A percentile compares a stretch with the other conserved stretches of the same genome.
Conservation (phyloP, 2,797 vertebrate genomes). For the Cirrhinus molitorella region DNA sequence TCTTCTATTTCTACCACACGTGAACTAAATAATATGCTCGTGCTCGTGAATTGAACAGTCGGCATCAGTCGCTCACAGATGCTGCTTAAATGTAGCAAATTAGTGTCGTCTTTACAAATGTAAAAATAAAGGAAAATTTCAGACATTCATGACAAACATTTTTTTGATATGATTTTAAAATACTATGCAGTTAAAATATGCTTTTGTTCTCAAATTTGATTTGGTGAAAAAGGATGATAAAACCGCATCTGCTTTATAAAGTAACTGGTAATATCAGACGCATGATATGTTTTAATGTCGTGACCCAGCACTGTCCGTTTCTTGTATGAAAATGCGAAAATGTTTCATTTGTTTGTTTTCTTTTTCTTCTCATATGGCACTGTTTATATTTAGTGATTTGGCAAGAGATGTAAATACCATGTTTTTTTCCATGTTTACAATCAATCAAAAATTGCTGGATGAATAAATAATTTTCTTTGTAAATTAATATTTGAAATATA, state of each 20-base stretch:
- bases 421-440: constrained; percentile 45
- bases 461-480: constrained; percentile 51
- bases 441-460: constrained; percentile 59
- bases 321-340: constrained; percentile 42
- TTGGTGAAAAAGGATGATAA: constrained; percentile 45
- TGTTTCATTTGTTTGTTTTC: constrained; percentile 18
- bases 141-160: constrained; percentile 50
- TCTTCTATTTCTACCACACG: constrained; percentile 63
- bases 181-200: constrained; percentile 51
- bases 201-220: constrained; percentile 34
- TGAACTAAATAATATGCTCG: constrained; percentile 58
- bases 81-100: constrained; percentile 56
- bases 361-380: constrained; percentile 64
- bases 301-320: constrained; percentile 40
- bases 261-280: constrained; percentile 13
- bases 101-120: constrained; percentile 51
- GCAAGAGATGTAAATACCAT: constrained; percentile 57
- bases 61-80: constrained; percentile 55
- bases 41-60: constrained; percentile 55
- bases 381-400: constrained; percentile 59
- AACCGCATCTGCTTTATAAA: constrained; percentile 38
- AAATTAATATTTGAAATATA: constrained; percentile 61
- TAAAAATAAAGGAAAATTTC: constrained; percentile 60
- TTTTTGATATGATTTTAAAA: constrained; percentile 50
- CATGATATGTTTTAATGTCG: constrained; percentile 33